Conservation (phyloP, 2,888 invertebrate species). For the Anaspis maculata region DNA sequence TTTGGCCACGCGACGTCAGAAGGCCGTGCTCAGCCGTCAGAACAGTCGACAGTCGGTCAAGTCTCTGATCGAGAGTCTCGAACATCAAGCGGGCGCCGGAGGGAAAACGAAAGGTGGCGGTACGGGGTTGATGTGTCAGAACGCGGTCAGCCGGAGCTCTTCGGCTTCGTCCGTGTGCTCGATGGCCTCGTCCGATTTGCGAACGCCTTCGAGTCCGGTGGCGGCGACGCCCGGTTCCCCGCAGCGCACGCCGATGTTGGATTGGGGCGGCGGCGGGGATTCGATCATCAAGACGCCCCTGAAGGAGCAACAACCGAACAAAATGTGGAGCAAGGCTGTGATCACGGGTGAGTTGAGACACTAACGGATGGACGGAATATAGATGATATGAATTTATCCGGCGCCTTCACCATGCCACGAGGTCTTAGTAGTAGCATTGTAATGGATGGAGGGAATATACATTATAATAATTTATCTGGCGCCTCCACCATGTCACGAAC, state of each 20-base stretch:
- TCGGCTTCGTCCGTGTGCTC: slow-evolving; percentile 56
- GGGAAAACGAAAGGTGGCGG: slow-evolving; percentile 4
- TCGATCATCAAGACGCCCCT: slow-evolving; percentile 44
- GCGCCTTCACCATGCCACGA: too few relatives aligned
- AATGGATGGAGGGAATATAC: too few relatives aligned
- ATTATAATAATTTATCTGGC: too few relatives aligned
- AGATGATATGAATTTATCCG: too few relatives aligned
- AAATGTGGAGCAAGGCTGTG: slow-evolving; percentile 31
- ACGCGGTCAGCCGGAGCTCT: slow-evolving; percentile 44
- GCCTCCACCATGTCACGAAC: too few relatives aligned
- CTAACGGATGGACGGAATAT: neutral
- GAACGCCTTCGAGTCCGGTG: slow-evolving; percentile 35
- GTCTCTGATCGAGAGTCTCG: slow-evolving; percentile 84
- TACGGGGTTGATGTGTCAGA: too few relatives aligned
- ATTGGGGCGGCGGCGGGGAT: slow-evolving; percentile 51
- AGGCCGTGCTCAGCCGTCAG: slow-evolving; percentile 49
- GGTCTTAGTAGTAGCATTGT: too few relatives aligned
- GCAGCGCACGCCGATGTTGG: slow-evolving; percentile 45
- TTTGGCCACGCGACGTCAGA: slow-evolving; percentile 49
- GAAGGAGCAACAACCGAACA: slow-evolving; percentile 43
- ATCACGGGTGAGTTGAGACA: slow-evolving; percentile 20
- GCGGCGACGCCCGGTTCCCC: slow-evolving; percentile 38
- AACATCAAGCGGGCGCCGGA: slow-evolving; percentile 53
- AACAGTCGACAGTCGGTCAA: slow-evolving; percentile 83
- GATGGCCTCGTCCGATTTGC: slow-evolving; percentile 44